Evolutionary conservation across 2,113 vertebrate species (phyloP).

Genomic region (Crotalus helleri): DNA sequence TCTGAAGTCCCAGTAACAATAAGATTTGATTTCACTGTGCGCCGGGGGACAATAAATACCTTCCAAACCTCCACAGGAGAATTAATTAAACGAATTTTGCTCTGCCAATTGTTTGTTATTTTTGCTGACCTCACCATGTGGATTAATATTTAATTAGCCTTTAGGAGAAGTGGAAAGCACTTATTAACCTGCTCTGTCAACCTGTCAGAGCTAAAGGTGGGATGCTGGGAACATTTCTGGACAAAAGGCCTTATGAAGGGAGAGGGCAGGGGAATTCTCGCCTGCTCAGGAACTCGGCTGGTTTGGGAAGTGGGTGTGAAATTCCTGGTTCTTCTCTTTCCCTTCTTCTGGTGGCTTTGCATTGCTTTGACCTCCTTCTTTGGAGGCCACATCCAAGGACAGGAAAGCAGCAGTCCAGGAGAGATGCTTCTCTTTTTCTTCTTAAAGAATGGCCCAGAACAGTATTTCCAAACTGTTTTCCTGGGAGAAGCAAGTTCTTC

Average conservation of each 20-base stretch:
- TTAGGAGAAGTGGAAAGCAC: slow-evolving; percentile 89
- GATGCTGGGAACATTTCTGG: slow-evolving; percentile 47
- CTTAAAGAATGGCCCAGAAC: not conserved
- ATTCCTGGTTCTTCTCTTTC: not conserved
- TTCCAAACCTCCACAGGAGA: slow-evolving; percentile 76
- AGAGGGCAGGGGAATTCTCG: slow-evolving; percentile 16
- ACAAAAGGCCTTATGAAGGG: slow-evolving; percentile 70
- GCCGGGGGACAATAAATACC: slow-evolving; percentile 68
- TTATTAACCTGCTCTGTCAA: slow-evolving; percentile 98
- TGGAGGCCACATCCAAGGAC: not conserved
- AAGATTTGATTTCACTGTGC: slow-evolving; percentile 60
- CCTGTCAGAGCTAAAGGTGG: slow-evolving; percentile 81
- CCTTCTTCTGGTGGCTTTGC: not conserved
- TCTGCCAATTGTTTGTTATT: slow-evolving; percentile 85
- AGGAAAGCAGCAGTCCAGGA: no score
- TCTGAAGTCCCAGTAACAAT: slow-evolving; percentile 51
- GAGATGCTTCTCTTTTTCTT: no score
- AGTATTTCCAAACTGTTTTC: not conserved
- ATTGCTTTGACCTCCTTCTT: not conserved
- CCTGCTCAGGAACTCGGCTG: fast-evolving
- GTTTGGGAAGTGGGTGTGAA: not conserved
- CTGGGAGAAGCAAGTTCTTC: not conserved
- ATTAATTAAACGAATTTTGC: slow-evolving; percentile 90
- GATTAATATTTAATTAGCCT: slow-evolving; percentile 99
- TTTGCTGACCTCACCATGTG: slow-evolving; percentile 96